These are phyloP conservation scores for Oryzias melastigma DNA, from an alignment of 2,113 vertebrate species.

Conservation along the genomic window DNA sequence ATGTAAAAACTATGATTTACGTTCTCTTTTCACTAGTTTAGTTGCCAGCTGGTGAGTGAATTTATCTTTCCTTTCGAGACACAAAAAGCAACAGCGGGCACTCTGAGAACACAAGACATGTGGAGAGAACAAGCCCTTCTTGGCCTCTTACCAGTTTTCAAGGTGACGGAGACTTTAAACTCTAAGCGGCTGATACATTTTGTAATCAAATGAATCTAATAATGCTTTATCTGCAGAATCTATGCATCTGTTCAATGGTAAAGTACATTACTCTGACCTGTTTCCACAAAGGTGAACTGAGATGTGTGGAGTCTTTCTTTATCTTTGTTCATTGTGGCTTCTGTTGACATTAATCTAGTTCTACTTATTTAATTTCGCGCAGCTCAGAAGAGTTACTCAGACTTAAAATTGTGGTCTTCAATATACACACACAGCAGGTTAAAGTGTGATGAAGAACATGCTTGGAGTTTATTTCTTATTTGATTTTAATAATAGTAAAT, in stretches of 20 bases:
- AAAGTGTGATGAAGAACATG: too few species aligned
- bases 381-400: too few species aligned
- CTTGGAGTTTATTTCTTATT: too few species aligned
- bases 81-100: conserved; percentile 28
- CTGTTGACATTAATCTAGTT: too few species aligned
- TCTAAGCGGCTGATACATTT: conserved; percentile 24
- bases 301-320: too few species aligned
- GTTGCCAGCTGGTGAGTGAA: conserved; percentile 44
- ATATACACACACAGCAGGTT: too few species aligned
- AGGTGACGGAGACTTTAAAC: conserved; percentile 33
- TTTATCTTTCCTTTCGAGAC: conserved; percentile 34
- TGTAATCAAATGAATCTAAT: conserved; percentile 27
- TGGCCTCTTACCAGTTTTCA: conserved; percentile 39
- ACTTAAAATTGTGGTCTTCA: too few species aligned
- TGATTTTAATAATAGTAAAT: too few species aligned
- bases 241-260: conserved; percentile 4
- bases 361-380: too few species aligned
- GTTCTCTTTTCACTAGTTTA: conserved; percentile 26
- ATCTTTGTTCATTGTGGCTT: too few species aligned
- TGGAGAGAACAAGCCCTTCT: conserved; percentile 19
- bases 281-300: too few species aligned
- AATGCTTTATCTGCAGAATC: background rate
- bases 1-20: too few species aligned
- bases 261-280: conserved; percentile 18
- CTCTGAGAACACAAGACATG: conserved; percentile 9